Evolutionary conservation across 2,888 invertebrate genomes (phyloP), one percentile per base, ranked within the genome.

Genomic region (Trypoxylon attenuatum): DNA sequence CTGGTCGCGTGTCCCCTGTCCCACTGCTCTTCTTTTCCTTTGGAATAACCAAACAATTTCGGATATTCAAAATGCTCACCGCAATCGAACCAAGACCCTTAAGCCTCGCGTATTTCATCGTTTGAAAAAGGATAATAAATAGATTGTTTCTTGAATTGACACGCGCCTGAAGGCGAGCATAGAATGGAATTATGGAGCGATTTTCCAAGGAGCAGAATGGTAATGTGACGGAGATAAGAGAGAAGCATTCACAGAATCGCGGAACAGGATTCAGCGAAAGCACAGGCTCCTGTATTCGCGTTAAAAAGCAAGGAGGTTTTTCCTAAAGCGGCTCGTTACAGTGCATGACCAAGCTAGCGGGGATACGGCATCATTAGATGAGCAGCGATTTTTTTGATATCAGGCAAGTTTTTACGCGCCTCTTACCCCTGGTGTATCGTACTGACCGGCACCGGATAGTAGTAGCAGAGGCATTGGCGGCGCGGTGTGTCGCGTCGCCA

Each of bases 1-100:
- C 79, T 76, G 77, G 83, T 84, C 83, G 83, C 83, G 82, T 83
- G 84, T 82, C 83, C 81, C 63, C 67, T 77, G 83, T 80, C 81
- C 78, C 70, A 75, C 69, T 71, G 74, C 65, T 71, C 50, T 61
- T 63, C 56, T 56, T 47, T 63, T 27, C 33, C 53, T 60, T 71
- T 25, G 25, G 5, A 25, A 5, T 25, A 25, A 25, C 25, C 25
- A n/a, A n/a, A n/a, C n/a, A n/a, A n/a, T n/a, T n/a, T n/a, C n/a
- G n/a, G n/a, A n/a, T n/a, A n/a, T n/a, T n/a, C n/a, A n/a, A n/a
- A n/a, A n/a, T n/a, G n/a, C n/a, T n/a, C n/a, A n/a, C n/a, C n/a
- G n/a, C n/a, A n/a, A n/a, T n/a, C n/a, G n/a, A n/a, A n/a, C n/a
- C n/a, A n/a, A n/a, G n/a, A n/a, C n/a, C n/a, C n/a, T n/a, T n/a